A percentile compares a stretch with the other conserved stretches of the same genome.
Evolutionary conservation across 2,113 vertebrate species (phyloP).

Genomic region (Protobothrops mucrosquamatus): DNA sequence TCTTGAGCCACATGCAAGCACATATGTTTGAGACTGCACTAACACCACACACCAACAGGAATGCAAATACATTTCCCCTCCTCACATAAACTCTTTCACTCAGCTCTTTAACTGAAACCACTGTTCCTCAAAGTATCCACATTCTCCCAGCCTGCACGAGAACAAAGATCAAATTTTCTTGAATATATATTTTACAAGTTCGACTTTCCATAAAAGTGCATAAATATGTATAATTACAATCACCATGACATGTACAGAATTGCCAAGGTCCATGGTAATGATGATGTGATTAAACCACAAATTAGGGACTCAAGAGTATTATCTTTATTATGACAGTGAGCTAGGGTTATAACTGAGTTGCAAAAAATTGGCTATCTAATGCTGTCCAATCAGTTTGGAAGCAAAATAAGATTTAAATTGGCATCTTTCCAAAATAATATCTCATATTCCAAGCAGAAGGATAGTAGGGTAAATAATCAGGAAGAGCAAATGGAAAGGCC

Average conservation of each 20-base stretch:
- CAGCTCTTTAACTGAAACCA: slow-evolving; percentile 52
- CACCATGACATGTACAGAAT: neutral
- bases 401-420: neutral
- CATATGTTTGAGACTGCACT: neutral
- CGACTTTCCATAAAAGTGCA: neutral
- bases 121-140: slow-evolving; percentile 58
- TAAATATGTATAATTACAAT: neutral
- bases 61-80: slow-evolving; percentile 1
- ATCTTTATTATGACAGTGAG: neutral
- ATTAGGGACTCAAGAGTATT: neutral
- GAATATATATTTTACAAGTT: neutral
- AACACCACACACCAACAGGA: slow-evolving; percentile 46
- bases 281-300: neutral
- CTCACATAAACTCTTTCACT: neutral
- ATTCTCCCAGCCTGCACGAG: slow-evolving; percentile 53
- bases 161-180: slow-evolving; percentile 58
- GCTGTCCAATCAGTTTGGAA: neutral
- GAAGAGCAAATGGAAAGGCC: neutral
- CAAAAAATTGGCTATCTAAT: neutral
- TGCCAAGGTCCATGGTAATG: neutral
- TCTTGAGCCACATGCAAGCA: slow-evolving; percentile 47
- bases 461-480: neutral
- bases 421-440: neutral
- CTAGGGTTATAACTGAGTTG: neutral
- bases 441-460: neutral